Evolutionary conservation across 1,140 invertebrate genomes (phyloP), one percentile per base, ranked within the genome.

Genomic region (Drosophila virilis): DNA sequence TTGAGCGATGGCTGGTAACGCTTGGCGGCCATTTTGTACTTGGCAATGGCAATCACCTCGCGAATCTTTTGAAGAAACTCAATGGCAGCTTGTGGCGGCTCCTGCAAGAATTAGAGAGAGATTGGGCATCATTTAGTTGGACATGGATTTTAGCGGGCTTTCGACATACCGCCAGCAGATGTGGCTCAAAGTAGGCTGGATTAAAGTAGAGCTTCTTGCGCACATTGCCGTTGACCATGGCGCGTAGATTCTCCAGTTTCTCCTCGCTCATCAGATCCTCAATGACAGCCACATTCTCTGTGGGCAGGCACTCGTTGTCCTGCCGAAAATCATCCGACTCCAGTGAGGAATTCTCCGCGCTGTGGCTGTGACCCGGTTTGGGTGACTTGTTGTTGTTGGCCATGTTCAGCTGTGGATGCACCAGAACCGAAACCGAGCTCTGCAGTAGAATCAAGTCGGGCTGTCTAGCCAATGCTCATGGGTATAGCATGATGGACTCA

Each of bases 41-140:
- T 97, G 2, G 97, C 97, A 42, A 97, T 96, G 13, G 96, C 93
- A 71, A 98, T 97, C 7, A 97, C 97, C 94, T 97, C 97, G 64
- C 97, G 94, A 60, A 98, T 97, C 93, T 97, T 97, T 0, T 95
- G 93, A 13, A 98, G 93, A 91, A 98, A 97, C 93, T 98, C 97
- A 62, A 97, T 92, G 17, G 97, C 96, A 28, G 96, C 97, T 69
- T 96, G 96, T 12, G 97, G 97, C 35, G 97, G 97, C 67, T 96
- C 95, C 96, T 97, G 48, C 28, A n/a, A 91, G 15, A 94, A 40
- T 6, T 9, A 28, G 9, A 22, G 6, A 45, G 4, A 3, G 13
- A 35, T n/a, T n/a, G 0, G 6, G 4, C 28, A 10, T 10, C 43
- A 40, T 12, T 28, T n/a, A 6, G 10, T 32, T 28, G 12, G 1